These are phyloP conservation scores for Molossus alvarezi DNA, from an alignment of 2,797 vertebrate genomes.

Conservation along the genomic window DNA sequence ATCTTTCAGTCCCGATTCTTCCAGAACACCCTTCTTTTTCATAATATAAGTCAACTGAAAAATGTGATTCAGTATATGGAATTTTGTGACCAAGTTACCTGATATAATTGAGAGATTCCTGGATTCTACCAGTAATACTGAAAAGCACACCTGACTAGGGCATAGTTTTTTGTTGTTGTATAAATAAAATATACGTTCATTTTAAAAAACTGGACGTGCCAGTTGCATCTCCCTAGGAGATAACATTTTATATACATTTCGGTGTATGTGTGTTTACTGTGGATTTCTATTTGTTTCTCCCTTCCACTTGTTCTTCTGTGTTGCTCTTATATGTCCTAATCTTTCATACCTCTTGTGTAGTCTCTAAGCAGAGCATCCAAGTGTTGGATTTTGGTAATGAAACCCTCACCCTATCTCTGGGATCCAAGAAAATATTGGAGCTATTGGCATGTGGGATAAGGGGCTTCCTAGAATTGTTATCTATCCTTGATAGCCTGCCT, in stretches of 20 bases:
- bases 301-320: constrained; percentile 49
- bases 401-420: constrained; percentile 8
- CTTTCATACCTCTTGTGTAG: constrained; percentile 53
- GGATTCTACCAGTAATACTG: constrained; percentile 46
- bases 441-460: constrained; percentile 27
- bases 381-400: constrained; percentile 34
- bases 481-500: background rate
- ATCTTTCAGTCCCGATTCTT: constrained; percentile 44
- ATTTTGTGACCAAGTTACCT: constrained; percentile 41
- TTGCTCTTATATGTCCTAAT: background rate
- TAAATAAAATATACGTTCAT: constrained; percentile 52
- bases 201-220: constrained; percentile 23
- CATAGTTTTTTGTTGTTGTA: constrained; percentile 40
- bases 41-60: constrained; percentile 47
- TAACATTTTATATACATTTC: constrained; percentile 72
- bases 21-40: constrained; percentile 30
- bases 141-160: constrained; percentile 72
- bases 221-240: constrained; percentile 76
- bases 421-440: background rate
- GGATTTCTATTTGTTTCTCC: constrained; percentile 72
- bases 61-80: background rate
- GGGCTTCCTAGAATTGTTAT: constrained; percentile 44
- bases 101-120: constrained; percentile 46
- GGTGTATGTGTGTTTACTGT: constrained; percentile 42
- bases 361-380: constrained; percentile 18